phyloP scores from a whole-genome alignment of 2,888 invertebrate genomes.

The Formica aserva region DNA sequence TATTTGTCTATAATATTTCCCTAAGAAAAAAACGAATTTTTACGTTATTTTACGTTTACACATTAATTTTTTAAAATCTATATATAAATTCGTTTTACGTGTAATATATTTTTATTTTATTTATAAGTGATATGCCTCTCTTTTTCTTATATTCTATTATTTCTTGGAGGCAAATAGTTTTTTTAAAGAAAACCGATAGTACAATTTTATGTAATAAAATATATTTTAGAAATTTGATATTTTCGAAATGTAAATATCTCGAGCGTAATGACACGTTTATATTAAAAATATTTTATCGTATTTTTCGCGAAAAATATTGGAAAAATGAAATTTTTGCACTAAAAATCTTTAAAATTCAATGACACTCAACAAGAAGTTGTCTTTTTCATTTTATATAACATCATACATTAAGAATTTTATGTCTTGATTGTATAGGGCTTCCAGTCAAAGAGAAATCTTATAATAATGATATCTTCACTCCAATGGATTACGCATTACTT shows the following conservation, averaged over 20 bases:
- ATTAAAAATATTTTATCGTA: neutral
- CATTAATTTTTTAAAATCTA: conserved; percentile 13
- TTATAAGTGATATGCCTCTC: neutral
- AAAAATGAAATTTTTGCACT: neutral
- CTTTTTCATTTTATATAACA: neutral
- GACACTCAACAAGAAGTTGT: neutral
- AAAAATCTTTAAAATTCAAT: neutral
- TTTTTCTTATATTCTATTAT: neutral
- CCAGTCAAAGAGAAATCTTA: neutral
- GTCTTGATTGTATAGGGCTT: neutral
- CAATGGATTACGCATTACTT: conserved; percentile 59
- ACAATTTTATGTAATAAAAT: neutral
- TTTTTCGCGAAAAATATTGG: neutral
- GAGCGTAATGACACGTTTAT: neutral
- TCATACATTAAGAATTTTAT: neutral
- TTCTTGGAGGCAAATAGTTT: neutral
- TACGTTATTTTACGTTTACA: neutral
- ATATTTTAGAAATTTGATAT: neutral
- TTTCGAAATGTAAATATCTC: neutral
- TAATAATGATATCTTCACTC: neutral
- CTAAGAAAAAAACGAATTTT: neutral
- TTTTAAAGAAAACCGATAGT: neutral
- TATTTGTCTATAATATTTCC: neutral
- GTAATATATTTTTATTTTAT: neutral
- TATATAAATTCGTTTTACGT: neutral